These are phyloP conservation scores for Myopa tessellatipennis DNA, from an alignment of 2,888 invertebrate genomes.

Conservation along the genomic window DNA sequence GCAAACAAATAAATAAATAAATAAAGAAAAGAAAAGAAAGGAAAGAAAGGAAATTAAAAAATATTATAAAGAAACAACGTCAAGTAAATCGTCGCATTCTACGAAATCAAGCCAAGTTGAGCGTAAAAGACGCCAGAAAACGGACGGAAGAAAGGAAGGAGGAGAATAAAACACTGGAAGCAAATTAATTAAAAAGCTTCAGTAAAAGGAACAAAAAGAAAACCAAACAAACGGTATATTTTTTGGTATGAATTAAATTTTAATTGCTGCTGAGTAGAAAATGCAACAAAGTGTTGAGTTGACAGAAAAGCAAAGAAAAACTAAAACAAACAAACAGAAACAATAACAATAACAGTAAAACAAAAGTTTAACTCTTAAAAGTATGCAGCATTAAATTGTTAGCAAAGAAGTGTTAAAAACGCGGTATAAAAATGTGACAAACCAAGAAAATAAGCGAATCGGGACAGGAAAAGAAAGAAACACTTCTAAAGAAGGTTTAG, in stretches of 20 bases:
- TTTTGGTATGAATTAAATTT: no score
- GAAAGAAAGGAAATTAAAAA: not conserved
- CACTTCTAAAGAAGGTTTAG: not conserved
- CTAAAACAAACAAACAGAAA: slow-evolving; percentile 3
- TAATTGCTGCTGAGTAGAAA: no score
- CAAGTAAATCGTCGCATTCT: slow-evolving; percentile 13
- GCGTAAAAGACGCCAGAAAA: not conserved
- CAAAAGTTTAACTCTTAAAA: no score
- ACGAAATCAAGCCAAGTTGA: not conserved
- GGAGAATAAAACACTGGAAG: no score
- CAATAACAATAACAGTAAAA: slow-evolving; percentile 4
- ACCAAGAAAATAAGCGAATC: not conserved
- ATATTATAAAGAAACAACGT: not conserved
- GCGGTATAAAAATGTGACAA: not conserved
- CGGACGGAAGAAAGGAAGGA: no score
- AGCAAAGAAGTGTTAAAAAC: slow-evolving; percentile 12
- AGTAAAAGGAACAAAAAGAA: no score
- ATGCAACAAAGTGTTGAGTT: no score
- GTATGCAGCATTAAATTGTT: no score
- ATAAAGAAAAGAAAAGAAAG: not conserved
- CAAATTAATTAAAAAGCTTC: no score
- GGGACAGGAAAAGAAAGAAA: not conserved
- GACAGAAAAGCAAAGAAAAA: slow-evolving; percentile 18
- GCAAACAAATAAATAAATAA: slow-evolving; percentile 15
- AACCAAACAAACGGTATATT: no score